These are phyloP conservation scores for Pseudococcus jackbeardsleyi DNA, from an alignment of 2,888 invertebrate species.

Conservation along the genomic window DNA sequence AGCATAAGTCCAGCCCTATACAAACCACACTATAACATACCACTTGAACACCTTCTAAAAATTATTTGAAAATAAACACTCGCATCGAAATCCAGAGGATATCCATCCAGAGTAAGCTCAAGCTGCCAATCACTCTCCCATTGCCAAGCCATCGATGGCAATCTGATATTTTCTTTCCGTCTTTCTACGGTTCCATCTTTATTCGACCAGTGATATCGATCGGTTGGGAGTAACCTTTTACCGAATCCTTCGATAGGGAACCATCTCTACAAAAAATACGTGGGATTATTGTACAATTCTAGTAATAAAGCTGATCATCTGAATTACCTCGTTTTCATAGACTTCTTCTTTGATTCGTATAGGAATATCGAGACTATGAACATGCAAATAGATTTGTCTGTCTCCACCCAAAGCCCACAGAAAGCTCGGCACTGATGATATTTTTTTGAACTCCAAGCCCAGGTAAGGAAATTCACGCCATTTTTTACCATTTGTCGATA, in stretches of 20 bases:
- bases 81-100: slow-evolving; percentile 88
- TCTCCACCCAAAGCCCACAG: slow-evolving; percentile 95
- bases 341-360: slow-evolving; percentile 91
- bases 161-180: slow-evolving; percentile 82
- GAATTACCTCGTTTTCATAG: slow-evolving; percentile 86
- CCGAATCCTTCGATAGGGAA: slow-evolving; percentile 90
- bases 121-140: slow-evolving; percentile 97
- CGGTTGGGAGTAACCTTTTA: slow-evolving; percentile 86
- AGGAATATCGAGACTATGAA: slow-evolving; percentile 90
- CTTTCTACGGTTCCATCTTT: slow-evolving; percentile 85
- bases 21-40: background rate
- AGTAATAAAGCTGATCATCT: background rate
- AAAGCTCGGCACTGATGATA: slow-evolving; percentile 86
- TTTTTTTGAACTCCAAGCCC: slow-evolving; percentile 89
- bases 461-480: slow-evolving; percentile 78
- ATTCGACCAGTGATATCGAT: slow-evolving; percentile 88
- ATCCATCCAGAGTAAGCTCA: slow-evolving; percentile 86
- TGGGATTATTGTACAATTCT: background rate
- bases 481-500: slow-evolving; percentile 84
- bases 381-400: slow-evolving; percentile 91
- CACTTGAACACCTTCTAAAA: background rate
- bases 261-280: slow-evolving; percentile 77
- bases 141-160: slow-evolving; percentile 96
- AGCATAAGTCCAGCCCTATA: slow-evolving; percentile 89
- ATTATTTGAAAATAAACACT: slow-evolving; percentile 66